Percentiles rank a stretch among this genome's conserved stretches.
Evolutionary conservation across 2,888 invertebrate species (phyloP).

Genomic region (Creontiades dilutus): DNA sequence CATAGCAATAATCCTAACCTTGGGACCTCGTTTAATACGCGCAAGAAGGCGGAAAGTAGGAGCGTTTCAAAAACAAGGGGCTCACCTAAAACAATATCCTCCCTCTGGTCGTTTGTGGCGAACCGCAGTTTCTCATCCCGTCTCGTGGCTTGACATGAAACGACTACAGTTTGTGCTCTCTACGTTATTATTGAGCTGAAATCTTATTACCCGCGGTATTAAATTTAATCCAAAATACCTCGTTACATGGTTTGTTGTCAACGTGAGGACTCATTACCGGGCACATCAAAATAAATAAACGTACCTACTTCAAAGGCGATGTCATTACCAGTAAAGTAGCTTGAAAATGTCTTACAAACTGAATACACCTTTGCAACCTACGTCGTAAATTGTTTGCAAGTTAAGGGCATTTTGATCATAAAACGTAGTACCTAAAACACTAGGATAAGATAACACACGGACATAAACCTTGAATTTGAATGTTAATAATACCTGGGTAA

Average conservation of each 20-base stretch:
- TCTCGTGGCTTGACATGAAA: background rate
- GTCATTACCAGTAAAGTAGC: too few species aligned
- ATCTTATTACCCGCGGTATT: background rate
- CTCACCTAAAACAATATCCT: conserved; percentile 16
- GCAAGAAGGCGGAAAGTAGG: background rate
- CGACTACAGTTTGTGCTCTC: background rate
- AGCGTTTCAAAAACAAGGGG: background rate
- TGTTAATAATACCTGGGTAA: too few species aligned
- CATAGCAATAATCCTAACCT: background rate
- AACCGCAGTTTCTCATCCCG: conserved; percentile 13
- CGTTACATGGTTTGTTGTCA: background rate
- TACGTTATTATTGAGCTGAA: background rate
- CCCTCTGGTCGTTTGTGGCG: background rate
- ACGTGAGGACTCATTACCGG: too few species aligned
- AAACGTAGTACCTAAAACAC: too few species aligned
- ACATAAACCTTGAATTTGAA: too few species aligned
- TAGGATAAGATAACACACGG: too few species aligned
- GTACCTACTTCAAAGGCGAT: too few species aligned
- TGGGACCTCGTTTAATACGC: background rate
- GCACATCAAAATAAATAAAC: too few species aligned
- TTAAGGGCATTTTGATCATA: too few species aligned
- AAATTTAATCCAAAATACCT: background rate
- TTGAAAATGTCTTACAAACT: too few species aligned
- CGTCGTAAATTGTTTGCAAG: too few species aligned
- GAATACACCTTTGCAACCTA: too few species aligned